Evolutionary conservation across 2,888 invertebrate species (phyloP).

Genomic region (Clanis bilineata): DNA sequence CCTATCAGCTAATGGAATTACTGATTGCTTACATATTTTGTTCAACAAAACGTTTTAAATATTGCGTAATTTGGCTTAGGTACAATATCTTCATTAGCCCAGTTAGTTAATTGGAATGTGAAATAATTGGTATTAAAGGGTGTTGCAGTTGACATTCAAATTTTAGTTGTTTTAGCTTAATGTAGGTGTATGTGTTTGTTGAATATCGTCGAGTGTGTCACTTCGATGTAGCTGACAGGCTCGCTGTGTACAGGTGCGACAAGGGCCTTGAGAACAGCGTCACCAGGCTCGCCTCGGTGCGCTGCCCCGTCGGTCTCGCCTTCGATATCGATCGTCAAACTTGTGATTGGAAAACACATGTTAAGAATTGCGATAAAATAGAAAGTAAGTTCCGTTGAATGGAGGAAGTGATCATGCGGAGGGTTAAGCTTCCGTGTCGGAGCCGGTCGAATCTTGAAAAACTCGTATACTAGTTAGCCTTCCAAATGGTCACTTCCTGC

Average conservation of each 20-base stretch:
- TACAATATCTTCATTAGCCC: no score
- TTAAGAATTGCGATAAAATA: slow-evolving; percentile 96
- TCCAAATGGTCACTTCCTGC: slow-evolving; percentile 72
- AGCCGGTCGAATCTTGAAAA: slow-evolving; percentile 43
- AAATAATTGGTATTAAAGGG: background rate
- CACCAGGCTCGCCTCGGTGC: slow-evolving; percentile 93
- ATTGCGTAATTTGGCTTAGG: no score
- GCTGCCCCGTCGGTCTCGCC: slow-evolving; percentile 94
- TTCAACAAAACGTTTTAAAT: no score
- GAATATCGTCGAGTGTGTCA: background rate
- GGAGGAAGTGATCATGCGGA: slow-evolving; percentile 71
- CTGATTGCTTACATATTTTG: no score
- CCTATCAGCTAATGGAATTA: background rate
- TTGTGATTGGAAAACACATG: slow-evolving; percentile 98
- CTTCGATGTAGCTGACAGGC: slow-evolving; percentile 7
- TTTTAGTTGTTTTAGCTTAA: no score
- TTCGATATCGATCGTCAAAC: slow-evolving; percentile 97
- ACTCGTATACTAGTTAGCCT: slow-evolving; percentile 55
- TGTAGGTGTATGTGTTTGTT: background rate
- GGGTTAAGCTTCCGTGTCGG: slow-evolving; percentile 64
- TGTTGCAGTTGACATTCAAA: no score
- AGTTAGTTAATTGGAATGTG: no score
- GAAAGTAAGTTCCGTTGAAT: slow-evolving; percentile 91
- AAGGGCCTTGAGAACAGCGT: slow-evolving; percentile 93
- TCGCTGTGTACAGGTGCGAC: slow-evolving; percentile 91